These are phyloP conservation scores for Protodeltote pygarga DNA, from an alignment of 2,888 invertebrate genomes.

Conservation along the genomic window DNA sequence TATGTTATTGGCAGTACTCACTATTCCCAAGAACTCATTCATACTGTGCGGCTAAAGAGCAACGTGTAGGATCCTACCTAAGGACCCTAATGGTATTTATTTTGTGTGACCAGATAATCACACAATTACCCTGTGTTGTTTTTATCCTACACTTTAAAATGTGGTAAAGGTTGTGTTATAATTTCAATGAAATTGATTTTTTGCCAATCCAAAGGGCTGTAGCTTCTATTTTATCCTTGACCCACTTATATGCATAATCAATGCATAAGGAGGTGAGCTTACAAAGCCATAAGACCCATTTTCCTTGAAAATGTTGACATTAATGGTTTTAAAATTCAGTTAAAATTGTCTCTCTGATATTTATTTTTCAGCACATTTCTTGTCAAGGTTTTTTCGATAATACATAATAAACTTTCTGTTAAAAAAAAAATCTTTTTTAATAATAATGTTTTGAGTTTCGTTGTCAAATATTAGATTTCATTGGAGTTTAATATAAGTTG, in stretches of 20 bases:
- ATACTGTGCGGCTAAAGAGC: constrained; percentile 82
- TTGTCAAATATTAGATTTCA: constrained; percentile 39
- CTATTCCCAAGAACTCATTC: constrained; percentile 82
- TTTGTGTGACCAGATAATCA: constrained; percentile 39
- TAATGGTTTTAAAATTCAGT: neutral
- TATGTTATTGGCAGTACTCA: constrained; percentile 76
- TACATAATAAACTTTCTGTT: too few species aligned
- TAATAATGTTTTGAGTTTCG: too few species aligned
- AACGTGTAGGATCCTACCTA: constrained; percentile 81
- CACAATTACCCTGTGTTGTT: constrained; percentile 36
- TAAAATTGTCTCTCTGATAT: neutral
- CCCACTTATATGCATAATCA: too few species aligned
- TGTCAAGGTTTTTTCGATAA: too few species aligned
- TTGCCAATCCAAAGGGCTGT: too few species aligned
- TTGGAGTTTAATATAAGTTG: constrained; percentile 37
- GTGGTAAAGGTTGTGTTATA: constrained; percentile 18
- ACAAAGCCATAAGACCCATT: too few species aligned
- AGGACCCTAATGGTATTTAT: constrained; percentile 85
- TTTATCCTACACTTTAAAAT: constrained; percentile 27
- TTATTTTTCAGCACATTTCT: too few species aligned
- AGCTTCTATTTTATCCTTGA: too few species aligned
- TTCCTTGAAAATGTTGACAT: too few species aligned
- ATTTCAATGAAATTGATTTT: constrained; percentile 43
- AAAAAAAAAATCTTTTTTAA: too few species aligned
- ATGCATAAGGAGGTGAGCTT: too few species aligned